Conservation (phyloP, 2,113 vertebrate genomes). For the Orcinus orca region DNA sequence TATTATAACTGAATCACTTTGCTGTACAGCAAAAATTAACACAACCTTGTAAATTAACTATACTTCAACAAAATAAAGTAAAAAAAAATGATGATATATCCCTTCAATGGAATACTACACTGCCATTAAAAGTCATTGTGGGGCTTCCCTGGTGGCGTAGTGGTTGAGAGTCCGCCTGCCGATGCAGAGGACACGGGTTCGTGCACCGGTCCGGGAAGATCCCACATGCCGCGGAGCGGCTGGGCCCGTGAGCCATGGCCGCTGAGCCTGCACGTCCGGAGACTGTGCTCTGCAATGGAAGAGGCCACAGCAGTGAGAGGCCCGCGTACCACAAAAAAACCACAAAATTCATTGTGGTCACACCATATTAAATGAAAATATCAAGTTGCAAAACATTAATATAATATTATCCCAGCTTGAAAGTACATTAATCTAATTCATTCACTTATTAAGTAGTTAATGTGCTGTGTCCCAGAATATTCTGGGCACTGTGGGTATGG, state of each 20-base stretch:
- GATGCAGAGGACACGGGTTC: no score
- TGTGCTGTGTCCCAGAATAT: no score
- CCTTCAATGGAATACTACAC: fast-evolving
- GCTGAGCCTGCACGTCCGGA: no score
- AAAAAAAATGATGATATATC: neutral
- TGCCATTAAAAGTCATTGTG: neutral
- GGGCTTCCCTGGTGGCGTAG: no score
- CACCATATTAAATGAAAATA: neutral
- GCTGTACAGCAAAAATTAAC: neutral
- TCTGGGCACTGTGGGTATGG: neutral
- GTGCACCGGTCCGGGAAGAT: no score
- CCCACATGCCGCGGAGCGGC: no score
- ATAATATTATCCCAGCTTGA: neutral
- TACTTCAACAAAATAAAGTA: neutral
- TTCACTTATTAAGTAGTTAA: neutral
- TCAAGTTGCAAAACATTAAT: neutral
- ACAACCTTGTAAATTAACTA: neutral
- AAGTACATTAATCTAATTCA: neutral
- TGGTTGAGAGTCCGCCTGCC: no score
- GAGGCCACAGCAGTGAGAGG: no score
- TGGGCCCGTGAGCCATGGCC: no score
- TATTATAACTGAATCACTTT: neutral
- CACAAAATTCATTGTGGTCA: neutral
- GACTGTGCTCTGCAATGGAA: no score
- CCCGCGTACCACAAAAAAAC: no score